Evolutionary conservation across 2,797 vertebrate genomes (phyloP), one percentile per base, ranked within the genome.

Genomic region (Todus mexicanus): DNA sequence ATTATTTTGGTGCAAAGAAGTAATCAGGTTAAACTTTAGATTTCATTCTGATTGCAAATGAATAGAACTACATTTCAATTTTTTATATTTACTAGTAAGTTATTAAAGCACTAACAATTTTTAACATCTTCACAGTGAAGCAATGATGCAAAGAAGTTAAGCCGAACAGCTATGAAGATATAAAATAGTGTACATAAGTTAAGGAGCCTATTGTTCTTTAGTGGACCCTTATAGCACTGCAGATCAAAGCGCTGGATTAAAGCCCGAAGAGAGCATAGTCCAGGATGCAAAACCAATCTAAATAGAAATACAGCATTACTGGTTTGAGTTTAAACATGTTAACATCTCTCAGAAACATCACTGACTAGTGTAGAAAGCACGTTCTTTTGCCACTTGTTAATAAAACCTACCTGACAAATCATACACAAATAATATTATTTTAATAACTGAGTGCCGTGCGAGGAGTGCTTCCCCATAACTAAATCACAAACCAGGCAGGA

Each of bases 161-260:
- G 38, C n/a, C 31, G n/a, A 76, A 68, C 33, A 81, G 29, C 42
- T 77, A 60, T 19, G 19, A 90, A 84, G 63, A 71, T 53, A 73
- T 16, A 61, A 81, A 90, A 63, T 18, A 66, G 43, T 7, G 5
- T 22, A 66, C 60, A 43, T 81, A 81, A 88, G 54, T 94, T 69
- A 80, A 65, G 72, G 75, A 57, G 29, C 20, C 65, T 59, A 31
- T 84, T 94, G 75, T 81, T 87, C 78, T 94, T 80, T 65, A 35
- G 31, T 6, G 20, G 53, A 79, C 50, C 54, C 65, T 92, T 69
- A n/a, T 20, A 37, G 75, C 0, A 0, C 40, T 45, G 45, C 4
- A 15, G 78, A 94, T 92, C 86, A 90, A 95, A 94, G 86, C 59
- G 13, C 1, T 38, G 86, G 81, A 83, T 89, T 92, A 94, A 83